Evolutionary conservation across 1,140 invertebrate species (phyloP).

Genomic region (Drosophila mauritiana): DNA sequence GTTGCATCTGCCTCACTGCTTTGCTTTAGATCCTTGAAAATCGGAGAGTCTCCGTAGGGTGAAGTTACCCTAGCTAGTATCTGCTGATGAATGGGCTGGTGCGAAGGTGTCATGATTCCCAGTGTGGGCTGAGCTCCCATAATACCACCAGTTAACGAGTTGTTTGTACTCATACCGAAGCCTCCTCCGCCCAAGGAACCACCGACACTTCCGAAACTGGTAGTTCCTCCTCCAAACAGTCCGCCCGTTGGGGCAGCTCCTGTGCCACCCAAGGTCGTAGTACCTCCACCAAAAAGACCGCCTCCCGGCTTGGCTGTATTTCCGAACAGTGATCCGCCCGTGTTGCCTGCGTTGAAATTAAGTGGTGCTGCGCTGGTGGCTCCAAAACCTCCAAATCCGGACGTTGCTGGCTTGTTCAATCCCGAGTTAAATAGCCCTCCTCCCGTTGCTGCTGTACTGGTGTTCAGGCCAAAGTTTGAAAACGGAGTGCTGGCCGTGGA

Average conservation of each 20-base stretch:
- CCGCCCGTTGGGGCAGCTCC: slow-evolving; percentile 57
- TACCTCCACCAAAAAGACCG: slow-evolving; percentile 84
- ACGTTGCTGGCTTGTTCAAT: slow-evolving; percentile 85
- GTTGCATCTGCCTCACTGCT: slow-evolving; percentile 88
- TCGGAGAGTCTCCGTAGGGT: slow-evolving; percentile 91
- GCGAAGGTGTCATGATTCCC: slow-evolving; percentile 55
- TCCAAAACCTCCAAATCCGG: slow-evolving; percentile 83
- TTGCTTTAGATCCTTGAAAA: slow-evolving; percentile 89
- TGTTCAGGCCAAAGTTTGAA: slow-evolving; percentile 66
- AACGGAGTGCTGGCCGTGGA: slow-evolving; percentile 74
- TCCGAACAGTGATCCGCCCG: slow-evolving; percentile 82
- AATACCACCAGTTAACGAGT: slow-evolving; percentile 45
- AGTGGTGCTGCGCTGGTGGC: slow-evolving; percentile 75
- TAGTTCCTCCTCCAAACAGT: slow-evolving; percentile 84
- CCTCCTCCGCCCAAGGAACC: slow-evolving; percentile 44
- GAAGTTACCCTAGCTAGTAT: slow-evolving; percentile 89
- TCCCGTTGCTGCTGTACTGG: slow-evolving; percentile 76
- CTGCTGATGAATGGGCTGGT: slow-evolving; percentile 87
- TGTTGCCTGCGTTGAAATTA: slow-evolving; percentile 84
- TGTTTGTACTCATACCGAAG: slow-evolving; percentile 54
- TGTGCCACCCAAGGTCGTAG: slow-evolving; percentile 44
- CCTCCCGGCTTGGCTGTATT: slow-evolving; percentile 67
- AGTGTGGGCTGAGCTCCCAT: slow-evolving; percentile 40
- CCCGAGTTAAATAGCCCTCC: slow-evolving; percentile 86
- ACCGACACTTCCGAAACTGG: slow-evolving; percentile 48